Evolutionary conservation across 2,113 vertebrate genomes (phyloP), one percentile per base, ranked within the genome.

Genomic region (Globicephala melas): DNA sequence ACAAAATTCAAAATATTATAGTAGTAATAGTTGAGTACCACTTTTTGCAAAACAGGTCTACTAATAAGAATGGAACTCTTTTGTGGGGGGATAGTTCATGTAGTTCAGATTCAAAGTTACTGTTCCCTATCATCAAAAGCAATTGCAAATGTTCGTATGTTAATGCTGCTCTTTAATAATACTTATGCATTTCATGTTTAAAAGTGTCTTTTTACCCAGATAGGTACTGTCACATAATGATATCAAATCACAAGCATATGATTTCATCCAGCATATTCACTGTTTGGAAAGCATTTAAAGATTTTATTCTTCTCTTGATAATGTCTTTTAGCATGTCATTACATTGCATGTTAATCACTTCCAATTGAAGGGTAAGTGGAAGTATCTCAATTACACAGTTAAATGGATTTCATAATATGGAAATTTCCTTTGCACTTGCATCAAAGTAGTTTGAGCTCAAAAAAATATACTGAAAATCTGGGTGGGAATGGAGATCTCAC

Each of bases 1-100:
- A 85, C 58, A 68, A 88, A 93, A 96, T 85, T 93, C 13, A 91
- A 91, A 95, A 63, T 55, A 79, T 38, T 90, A 47, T 20, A 89
- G 31, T 36, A 71, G 10, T 63, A 83, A 86, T 21, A 44, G 67
- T 3, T 68, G 44, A 95, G 47, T 33, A 89, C 33, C 93, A 74
- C 58, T 86, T 65, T 90, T 53, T 90, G 33, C 84, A 80, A 70
- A 63, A 90, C 17, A 83, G 23, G 38, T 13, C 36, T 94, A 41
- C 47, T 67, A 77, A 68, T 62, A 77, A 76, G 50, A 50, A 77
- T 15, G 33, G n/a, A 68, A 62, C 10, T 63, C 13, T 65, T 18
- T n/a, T 13, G 9, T 18, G 20, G 23, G 26, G 9, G 18, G 88
- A 60, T 60, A 86, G 36, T 95, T 85, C 36, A 89, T 38, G 91